These are phyloP conservation scores for Euphydryas editha DNA, from an alignment of 2,888 invertebrate genomes.

Conservation along the genomic window DNA sequence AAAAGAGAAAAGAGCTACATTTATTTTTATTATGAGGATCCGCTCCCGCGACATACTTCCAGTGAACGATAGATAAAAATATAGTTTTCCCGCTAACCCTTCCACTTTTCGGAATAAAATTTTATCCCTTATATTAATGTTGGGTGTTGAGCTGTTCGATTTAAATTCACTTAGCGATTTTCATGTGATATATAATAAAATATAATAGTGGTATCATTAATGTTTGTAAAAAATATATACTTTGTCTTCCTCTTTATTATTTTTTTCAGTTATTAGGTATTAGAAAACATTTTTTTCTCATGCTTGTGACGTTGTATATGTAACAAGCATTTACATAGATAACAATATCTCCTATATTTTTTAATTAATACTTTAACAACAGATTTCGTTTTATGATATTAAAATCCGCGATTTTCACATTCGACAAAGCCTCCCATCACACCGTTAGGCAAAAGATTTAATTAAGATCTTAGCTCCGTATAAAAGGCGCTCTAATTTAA, in stretches of 20 bases:
- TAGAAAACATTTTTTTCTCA: too few relatives aligned
- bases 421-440: conserved; percentile 26
- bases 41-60: not conserved
- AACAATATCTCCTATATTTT: not conserved
- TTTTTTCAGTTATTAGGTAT: too few relatives aligned
- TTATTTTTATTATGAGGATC: conserved; percentile 53
- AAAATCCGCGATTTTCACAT: conserved; percentile 14
- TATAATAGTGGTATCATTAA: too few relatives aligned
- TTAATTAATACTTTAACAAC: not conserved
- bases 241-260: too few relatives aligned
- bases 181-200: not conserved
- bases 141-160: not conserved
- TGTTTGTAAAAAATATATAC: too few relatives aligned
- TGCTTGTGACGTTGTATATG: too few relatives aligned
- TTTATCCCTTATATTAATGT: not conserved
- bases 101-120: conserved; percentile 41
- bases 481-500: conserved; percentile 35
- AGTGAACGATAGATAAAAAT: not conserved
- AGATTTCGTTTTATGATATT: conserved; percentile 41
- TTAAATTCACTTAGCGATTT: not conserved
- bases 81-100: conserved; percentile 31
- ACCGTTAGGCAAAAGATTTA: conserved; percentile 39
- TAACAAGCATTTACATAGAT: not conserved
- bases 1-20: conserved; percentile 49
- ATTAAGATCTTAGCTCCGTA: conserved; percentile 36